phyloP scores from a whole-genome alignment of 2,797 vertebrate species.

The Propithecus deckenii region DNA sequence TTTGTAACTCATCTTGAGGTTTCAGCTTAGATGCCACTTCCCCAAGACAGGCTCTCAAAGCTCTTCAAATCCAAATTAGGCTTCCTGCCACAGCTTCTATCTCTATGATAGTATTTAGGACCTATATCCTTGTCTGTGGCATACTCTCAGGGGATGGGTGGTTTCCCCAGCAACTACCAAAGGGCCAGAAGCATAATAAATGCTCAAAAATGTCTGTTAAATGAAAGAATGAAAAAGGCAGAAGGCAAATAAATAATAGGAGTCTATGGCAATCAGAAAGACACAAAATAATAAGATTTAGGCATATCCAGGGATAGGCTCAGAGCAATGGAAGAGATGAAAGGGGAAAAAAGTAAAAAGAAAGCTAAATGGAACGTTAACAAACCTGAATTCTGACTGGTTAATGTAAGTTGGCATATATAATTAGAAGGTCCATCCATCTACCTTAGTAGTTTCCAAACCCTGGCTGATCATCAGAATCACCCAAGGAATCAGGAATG shows the following conservation, averaged over 20 bases:
- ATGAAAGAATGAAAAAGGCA: background rate
- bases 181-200: background rate
- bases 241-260: background rate
- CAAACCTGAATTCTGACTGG: background rate
- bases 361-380: background rate
- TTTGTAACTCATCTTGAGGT: background rate
- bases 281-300: constrained; percentile 7
- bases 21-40: background rate
- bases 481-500: background rate
- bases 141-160: background rate
- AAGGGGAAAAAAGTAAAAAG: background rate
- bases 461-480: background rate
- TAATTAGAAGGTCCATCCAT: background rate
- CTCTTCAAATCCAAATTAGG: constrained; percentile 8
- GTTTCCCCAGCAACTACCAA: background rate
- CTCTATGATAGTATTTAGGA: background rate
- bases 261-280: background rate
- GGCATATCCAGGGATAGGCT: background rate
- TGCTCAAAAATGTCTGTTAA: background rate
- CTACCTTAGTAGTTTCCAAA: background rate
- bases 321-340: background rate
- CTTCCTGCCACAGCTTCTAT: background rate
- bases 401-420: background rate
- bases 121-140: background rate
- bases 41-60: background rate